A percentile compares a stretch with the other conserved stretches of the same genome.
Conservation (phyloP, 2,888 invertebrate genomes). For the Philhelius pedissequus region DNA sequence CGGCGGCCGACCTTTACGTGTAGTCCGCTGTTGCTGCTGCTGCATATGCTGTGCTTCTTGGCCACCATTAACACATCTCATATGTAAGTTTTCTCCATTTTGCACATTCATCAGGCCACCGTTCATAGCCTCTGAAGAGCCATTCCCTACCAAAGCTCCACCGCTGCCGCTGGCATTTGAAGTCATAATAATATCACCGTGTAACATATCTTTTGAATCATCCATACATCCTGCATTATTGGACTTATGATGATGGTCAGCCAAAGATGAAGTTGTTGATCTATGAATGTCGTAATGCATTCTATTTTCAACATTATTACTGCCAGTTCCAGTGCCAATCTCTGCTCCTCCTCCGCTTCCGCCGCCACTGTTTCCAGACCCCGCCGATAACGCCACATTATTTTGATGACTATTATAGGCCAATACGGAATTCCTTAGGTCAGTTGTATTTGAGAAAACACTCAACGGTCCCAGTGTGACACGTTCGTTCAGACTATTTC, state of each 20-base stretch:
- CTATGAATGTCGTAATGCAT: constrained; percentile 60
- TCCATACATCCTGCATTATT: constrained; percentile 44
- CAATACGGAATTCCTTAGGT: constrained; percentile 76
- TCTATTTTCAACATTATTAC: constrained; percentile 55
- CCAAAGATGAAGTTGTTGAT: constrained; percentile 79
- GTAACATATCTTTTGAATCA: constrained; percentile 55
- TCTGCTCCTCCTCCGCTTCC: not conserved
- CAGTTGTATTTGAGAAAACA: constrained; percentile 77
- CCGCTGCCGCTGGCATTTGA: constrained; percentile 42
- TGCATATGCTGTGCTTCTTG: constrained; percentile 71
- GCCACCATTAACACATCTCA: constrained; percentile 44
- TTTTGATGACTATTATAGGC: constrained; percentile 75
- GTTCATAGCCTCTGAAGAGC: constrained; percentile 35
- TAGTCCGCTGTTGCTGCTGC: constrained; percentile 67
- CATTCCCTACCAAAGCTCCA: constrained; percentile 18
- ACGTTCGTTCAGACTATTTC: constrained; percentile 82
- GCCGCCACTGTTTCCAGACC: not conserved
- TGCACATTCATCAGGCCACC: constrained; percentile 54
- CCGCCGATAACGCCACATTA: constrained; percentile 40
- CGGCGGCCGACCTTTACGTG: constrained; percentile 53
- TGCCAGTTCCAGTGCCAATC: constrained; percentile 2
- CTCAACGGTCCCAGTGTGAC: constrained; percentile 81
- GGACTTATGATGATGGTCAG: constrained; percentile 55
- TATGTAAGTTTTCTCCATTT: constrained; percentile 58
- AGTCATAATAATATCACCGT: constrained; percentile 54